Percentiles rank a stretch among this genome's conserved stretches.
Evolutionary conservation across 1,140 invertebrate genomes (phyloP).

Genomic region (Adelges cooleyi): DNA sequence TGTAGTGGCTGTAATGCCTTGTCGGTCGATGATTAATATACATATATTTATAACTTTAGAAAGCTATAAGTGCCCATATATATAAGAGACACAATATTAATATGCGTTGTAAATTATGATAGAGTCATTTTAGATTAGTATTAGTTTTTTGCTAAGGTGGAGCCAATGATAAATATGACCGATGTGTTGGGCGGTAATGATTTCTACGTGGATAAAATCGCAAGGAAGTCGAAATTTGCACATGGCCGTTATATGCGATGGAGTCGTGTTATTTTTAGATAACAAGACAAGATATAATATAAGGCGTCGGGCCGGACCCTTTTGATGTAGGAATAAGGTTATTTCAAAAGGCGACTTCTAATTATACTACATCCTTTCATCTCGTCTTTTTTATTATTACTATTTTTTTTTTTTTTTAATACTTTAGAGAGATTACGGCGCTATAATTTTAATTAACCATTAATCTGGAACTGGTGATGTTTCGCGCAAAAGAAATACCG

Average conservation of each 20-base stretch:
- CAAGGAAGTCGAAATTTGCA: not conserved
- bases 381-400: slow-evolving; percentile 16
- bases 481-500: slow-evolving; percentile 21
- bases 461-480: slow-evolving; percentile 22
- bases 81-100: too few species aligned
- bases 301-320: not conserved
- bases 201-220: not conserved
- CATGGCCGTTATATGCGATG: not conserved
- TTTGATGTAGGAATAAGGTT: slow-evolving; percentile 23
- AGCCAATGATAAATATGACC: not conserved
- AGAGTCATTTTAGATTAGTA: too few species aligned
- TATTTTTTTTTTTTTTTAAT: not conserved
- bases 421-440: not conserved
- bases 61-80: too few species aligned
- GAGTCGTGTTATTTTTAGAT: slow-evolving; percentile 20
- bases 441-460: slow-evolving; percentile 25
- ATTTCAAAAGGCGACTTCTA: slow-evolving; percentile 24
- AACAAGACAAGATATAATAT: too few species aligned
- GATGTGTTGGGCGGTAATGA: too few species aligned
- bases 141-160: too few species aligned
- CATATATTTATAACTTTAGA: too few species aligned
- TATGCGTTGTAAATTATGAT: too few species aligned
- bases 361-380: slow-evolving; percentile 2
- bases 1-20: too few species aligned
- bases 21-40: too few species aligned